Percentiles rank a stretch among this genome's conserved stretches.
These are phyloP conservation scores for Poicephalus gulielmi DNA, from an alignment of 2,113 vertebrate species.

Conservation along the genomic window DNA sequence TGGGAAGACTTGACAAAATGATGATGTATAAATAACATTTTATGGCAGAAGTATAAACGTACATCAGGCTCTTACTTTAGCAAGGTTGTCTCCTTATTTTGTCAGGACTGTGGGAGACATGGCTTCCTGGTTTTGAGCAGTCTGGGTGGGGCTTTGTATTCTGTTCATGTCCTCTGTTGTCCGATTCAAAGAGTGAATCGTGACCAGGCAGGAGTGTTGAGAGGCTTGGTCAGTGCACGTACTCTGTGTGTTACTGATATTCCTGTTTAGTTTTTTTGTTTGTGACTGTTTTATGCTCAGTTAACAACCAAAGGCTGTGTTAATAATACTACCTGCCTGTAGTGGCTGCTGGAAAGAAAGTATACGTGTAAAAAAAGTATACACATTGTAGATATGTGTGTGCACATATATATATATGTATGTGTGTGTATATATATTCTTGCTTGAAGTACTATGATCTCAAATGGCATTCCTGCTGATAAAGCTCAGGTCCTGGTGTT, in stretches of 20 bases:
- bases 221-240: neutral
- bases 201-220: neutral
- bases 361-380: neutral
- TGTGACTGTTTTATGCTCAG: neutral
- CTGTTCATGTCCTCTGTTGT: neutral
- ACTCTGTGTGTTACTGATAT: neutral
- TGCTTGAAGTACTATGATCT: neutral
- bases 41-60: neutral
- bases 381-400: neutral
- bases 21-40: neutral
- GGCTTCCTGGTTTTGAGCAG: neutral
- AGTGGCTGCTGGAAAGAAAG: neutral
- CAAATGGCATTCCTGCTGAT: neutral
- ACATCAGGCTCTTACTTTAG: neutral
- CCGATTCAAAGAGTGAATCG: neutral
- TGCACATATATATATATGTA: fast-evolving
- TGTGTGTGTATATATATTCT: neutral
- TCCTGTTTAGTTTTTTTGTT: neutral
- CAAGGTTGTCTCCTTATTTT: neutral
- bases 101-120: neutral
- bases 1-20: neutral
- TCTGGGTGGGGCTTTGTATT: neutral
- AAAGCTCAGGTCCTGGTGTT: neutral
- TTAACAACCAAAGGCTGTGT: neutral
- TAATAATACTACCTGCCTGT: neutral